These are phyloP conservation scores for Bovichtus variegatus DNA, from an alignment of 2,797 vertebrate genomes.

Conservation along the genomic window DNA sequence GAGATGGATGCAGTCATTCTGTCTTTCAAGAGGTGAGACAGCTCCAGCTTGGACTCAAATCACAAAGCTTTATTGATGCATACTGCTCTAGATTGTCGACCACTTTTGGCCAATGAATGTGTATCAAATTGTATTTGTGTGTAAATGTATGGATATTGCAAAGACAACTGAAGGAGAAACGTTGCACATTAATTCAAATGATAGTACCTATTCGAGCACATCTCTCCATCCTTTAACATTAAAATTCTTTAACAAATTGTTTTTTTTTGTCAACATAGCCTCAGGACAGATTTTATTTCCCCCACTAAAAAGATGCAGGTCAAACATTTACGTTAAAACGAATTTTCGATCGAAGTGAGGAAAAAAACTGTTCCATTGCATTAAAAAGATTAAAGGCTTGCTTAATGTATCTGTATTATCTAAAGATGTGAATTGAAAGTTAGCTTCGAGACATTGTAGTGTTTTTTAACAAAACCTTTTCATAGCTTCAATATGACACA, in stretches of 20 bases:
- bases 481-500: background rate
- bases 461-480: background rate
- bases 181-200: background rate
- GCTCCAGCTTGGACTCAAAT: background rate
- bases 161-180: background rate
- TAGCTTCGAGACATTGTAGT: background rate
- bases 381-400: too few species aligned
- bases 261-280: too few species aligned
- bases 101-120: background rate
- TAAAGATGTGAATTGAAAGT: background rate
- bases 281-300: too few species aligned
- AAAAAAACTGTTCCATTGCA: too few species aligned
- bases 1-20: background rate
- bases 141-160: background rate
- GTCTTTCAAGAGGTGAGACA: conserved; percentile 11
- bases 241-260: too few species aligned
- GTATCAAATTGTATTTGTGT: background rate
- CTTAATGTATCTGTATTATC: background rate
- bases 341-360: too few species aligned
- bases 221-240: too few species aligned
- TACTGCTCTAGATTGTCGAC: background rate
- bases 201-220: too few species aligned
- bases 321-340: too few species aligned
- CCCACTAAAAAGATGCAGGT: too few species aligned
- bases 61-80: background rate